Conservation (phyloP, 2,113 vertebrate genomes). For the Silurus asotus region DNA sequence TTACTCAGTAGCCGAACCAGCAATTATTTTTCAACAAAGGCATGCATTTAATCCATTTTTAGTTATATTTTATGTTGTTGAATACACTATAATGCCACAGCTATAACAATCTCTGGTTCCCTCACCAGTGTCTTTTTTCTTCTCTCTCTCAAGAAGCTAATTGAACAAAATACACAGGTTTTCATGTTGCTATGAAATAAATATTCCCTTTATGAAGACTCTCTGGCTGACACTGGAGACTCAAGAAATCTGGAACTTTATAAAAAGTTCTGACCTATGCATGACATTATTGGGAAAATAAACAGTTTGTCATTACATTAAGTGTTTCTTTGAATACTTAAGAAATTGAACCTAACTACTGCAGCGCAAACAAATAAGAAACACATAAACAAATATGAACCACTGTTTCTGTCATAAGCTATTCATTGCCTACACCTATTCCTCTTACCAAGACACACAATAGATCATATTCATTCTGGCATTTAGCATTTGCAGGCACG, state of each 20-base stretch:
- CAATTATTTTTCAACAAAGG: neutral
- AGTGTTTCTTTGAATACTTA: neutral
- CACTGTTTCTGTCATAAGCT: neutral
- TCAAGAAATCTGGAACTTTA: neutral
- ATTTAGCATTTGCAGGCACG: slow-evolving; percentile 41
- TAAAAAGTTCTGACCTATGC: neutral
- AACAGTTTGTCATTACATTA: neutral
- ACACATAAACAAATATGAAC: neutral
- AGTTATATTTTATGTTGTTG: neutral
- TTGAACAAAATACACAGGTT: neutral
- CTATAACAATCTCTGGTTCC: neutral
- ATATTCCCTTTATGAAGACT: neutral
- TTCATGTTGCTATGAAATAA: neutral
- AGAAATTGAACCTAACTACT: neutral
- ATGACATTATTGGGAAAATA: neutral
- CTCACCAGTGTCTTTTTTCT: neutral
- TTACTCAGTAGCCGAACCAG: neutral
- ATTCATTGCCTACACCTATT: neutral
- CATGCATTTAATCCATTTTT: neutral
- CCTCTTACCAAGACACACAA: slow-evolving; percentile 33
- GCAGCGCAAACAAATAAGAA: neutral
- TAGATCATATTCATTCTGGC: slow-evolving; percentile 48
- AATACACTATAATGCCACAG: neutral
- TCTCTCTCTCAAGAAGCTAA: neutral
- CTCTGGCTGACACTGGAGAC: neutral